Evolutionary conservation across 2,888 invertebrate genomes (phyloP).

Genomic region (Parnassius smintheus): DNA sequence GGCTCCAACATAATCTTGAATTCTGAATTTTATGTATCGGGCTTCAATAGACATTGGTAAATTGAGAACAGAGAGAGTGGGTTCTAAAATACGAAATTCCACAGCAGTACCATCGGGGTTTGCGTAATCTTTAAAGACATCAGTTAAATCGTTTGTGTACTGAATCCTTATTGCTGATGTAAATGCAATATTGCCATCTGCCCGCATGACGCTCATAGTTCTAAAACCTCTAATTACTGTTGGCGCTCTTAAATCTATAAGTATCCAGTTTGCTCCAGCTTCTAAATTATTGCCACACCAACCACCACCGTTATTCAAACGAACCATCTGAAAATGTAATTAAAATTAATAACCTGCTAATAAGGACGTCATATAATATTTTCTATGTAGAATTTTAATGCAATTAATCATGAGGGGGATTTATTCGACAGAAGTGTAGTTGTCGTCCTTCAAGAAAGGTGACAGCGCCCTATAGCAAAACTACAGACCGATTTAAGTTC

Average conservation of each 20-base stretch:
- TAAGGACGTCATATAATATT: too few relatives aligned
- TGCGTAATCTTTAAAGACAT: constrained; percentile 93
- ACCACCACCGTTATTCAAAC: constrained; percentile 90
- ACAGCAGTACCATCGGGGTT: constrained; percentile 96
- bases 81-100: constrained; percentile 94
- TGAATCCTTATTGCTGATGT: constrained; percentile 94
- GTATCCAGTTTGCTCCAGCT: constrained; percentile 93
- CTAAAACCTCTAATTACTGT: constrained; percentile 94
- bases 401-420: too few relatives aligned
- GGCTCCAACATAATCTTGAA: constrained; percentile 92
- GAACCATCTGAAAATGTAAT: constrained; percentile 83
- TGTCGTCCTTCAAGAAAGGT: too few relatives aligned
- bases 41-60: constrained; percentile 95
- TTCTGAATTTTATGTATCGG: constrained; percentile 91
- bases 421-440: too few relatives aligned
- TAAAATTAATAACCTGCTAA: background rate
- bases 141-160: constrained; percentile 93
- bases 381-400: too few relatives aligned
- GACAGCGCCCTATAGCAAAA: too few relatives aligned
- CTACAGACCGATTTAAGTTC: too few relatives aligned
- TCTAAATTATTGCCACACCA: constrained; percentile 95
- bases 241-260: constrained; percentile 92
- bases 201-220: constrained; percentile 92
- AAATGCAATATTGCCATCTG: constrained; percentile 92
- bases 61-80: constrained; percentile 94